These are phyloP conservation scores for Schizotus pectinicornis DNA, from an alignment of 2,888 invertebrate species.

Conservation along the genomic window DNA sequence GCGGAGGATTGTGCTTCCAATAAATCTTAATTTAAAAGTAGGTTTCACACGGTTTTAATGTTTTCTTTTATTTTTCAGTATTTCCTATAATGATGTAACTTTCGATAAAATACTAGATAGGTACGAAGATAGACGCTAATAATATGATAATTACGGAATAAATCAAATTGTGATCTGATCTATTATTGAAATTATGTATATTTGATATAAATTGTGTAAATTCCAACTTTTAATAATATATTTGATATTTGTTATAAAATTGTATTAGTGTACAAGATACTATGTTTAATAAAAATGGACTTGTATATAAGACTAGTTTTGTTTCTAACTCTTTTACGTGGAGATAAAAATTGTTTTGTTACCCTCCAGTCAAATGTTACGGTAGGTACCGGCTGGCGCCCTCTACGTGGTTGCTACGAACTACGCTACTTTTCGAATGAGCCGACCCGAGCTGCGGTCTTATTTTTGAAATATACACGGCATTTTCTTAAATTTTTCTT, in stretches of 20 bases:
- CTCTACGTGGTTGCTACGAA: too few relatives aligned
- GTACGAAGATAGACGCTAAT: slow-evolving; percentile 5
- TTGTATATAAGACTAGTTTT: slow-evolving; percentile 1
- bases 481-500: too few relatives aligned
- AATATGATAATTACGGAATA: slow-evolving; percentile 5
- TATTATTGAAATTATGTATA: slow-evolving; percentile 21
- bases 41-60: neutral
- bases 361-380: too few relatives aligned
- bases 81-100: slow-evolving; percentile 1
- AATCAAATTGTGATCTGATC: slow-evolving; percentile 24
- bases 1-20: too few relatives aligned
- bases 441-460: too few relatives aligned
- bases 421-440: too few relatives aligned
- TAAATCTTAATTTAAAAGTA: neutral
- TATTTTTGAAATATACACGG: too few relatives aligned
- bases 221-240: slow-evolving; percentile 25
- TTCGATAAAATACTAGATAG: slow-evolving; percentile 1
- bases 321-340: too few relatives aligned
- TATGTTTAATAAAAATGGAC: slow-evolving; percentile 24
- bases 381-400: too few relatives aligned
- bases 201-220: slow-evolving; percentile 27
- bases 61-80: slow-evolving; percentile 2
- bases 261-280: slow-evolving; percentile 26
- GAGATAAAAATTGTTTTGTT: too few relatives aligned
- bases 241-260: slow-evolving; percentile 19